Conservation (phyloP, 2,797 vertebrate species). For the Smutsia temminckii region DNA sequence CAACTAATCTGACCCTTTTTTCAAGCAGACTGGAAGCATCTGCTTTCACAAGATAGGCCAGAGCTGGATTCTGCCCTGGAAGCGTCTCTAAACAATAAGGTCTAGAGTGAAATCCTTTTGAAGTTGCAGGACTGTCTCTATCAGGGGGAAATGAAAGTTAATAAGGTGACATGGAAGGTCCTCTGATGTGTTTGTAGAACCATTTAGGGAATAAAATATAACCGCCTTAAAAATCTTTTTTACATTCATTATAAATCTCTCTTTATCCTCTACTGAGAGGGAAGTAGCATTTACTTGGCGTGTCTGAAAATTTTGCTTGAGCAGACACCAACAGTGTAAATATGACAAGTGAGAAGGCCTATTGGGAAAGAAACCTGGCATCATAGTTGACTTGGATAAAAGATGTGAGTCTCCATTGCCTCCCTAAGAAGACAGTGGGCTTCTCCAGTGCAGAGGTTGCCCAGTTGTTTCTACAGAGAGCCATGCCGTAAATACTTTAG, state of each 20-base stretch:
- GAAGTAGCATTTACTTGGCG: not conserved
- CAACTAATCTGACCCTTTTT: constrained; percentile 49
- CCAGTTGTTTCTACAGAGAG: not conserved
- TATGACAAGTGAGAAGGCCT: not conserved
- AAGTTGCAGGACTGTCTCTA: constrained; percentile 16
- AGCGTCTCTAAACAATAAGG: constrained; percentile 33
- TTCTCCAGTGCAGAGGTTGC: not conserved
- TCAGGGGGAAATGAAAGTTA: constrained; percentile 40
- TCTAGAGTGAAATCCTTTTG: constrained; percentile 53
- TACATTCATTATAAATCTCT: not conserved
- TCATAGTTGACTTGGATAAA: not conserved
- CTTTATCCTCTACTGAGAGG: not conserved
- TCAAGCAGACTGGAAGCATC: not conserved
- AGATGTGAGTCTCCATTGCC: not conserved
- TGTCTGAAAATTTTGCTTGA: not conserved
- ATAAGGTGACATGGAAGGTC: not conserved
- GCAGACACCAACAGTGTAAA: not conserved
- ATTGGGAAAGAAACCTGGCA: not conserved
- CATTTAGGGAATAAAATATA: constrained; percentile 9
- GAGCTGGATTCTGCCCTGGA: constrained; percentile 11
- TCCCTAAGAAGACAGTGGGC: not conserved
- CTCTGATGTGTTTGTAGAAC: constrained; percentile 17
- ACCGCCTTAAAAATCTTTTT: not conserved
- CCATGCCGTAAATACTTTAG: not conserved
- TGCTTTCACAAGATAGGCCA: constrained; percentile 31